A percentile compares a stretch with the other conserved stretches of the same genome.
These are phyloP conservation scores for Excalfactoria chinensis DNA, from an alignment of 2,113 vertebrate species.

Conservation along the genomic window DNA sequence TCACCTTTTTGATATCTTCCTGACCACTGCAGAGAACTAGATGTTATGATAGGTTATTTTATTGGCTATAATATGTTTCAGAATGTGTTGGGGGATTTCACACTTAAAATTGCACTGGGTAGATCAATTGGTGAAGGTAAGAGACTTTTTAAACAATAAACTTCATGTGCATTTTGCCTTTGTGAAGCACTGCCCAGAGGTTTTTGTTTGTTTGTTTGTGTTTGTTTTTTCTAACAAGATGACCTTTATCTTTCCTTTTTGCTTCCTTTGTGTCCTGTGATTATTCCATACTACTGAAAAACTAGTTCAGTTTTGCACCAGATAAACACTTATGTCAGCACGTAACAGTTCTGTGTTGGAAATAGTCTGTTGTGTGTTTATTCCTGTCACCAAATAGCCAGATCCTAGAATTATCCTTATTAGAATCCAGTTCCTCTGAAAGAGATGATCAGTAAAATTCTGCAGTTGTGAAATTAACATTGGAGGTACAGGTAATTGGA, in stretches of 20 bases:
- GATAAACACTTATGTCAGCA: background rate
- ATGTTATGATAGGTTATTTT: constrained; percentile 1
- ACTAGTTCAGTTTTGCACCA: background rate
- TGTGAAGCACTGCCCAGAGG: background rate
- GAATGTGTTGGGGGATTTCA: constrained; percentile 36
- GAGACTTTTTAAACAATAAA: background rate
- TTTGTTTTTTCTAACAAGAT: background rate
- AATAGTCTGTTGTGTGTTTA: constrained; percentile 40
- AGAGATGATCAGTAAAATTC: background rate
- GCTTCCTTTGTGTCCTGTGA: background rate
- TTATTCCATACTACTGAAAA: background rate
- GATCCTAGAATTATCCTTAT: background rate
- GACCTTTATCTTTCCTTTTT: background rate
- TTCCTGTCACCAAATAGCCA: constrained; percentile 31
- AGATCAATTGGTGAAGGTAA: background rate
- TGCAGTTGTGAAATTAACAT: background rate
- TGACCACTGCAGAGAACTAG: background rate
- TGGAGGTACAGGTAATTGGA: background rate
- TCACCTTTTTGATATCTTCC: background rate
- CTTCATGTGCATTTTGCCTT: background rate
- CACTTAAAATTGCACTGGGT: background rate
- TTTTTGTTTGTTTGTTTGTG: background rate
- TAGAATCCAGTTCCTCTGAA: background rate
- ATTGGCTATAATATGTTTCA: background rate
- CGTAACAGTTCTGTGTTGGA: constrained; percentile 11